Evolutionary conservation across 2,888 invertebrate genomes (phyloP), one percentile per base, ranked within the genome.

Genomic region (Ophion slaviceki): DNA sequence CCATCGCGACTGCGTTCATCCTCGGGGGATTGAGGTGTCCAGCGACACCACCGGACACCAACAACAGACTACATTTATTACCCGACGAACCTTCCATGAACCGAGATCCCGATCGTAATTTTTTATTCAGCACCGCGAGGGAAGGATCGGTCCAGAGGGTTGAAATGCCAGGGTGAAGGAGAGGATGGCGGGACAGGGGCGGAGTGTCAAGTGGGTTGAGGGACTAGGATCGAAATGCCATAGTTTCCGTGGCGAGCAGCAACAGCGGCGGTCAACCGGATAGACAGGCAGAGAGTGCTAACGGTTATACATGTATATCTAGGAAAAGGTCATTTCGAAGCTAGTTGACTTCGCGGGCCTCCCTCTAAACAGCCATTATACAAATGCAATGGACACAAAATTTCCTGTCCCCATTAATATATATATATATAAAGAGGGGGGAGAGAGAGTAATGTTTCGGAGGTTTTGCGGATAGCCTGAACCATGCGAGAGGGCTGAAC

Each of bases 401-500:
- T 53, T 14, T 14, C 5, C 53, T 3, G 14, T 53, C 53, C 14
- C 2, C 14, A 53, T 47, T 11, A 11, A 11, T 47, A 47, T 45
- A 45, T 45, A 45, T 45, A 45, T 45, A 45, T 45, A 24, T 24
- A 24, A 28, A 24, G 17, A 47, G 7, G 53, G 24, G 7, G 4
- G 7, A 10, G 67, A 67, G 11, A 28, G 40, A 70, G 28, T 53
- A 70, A 70, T 53, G 47, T 53, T 85, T 45, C 71, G 53, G 71
- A 66, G 75, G 82, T 85, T 85, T 85, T 85, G 85, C 79, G 84
- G 86, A 87, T 82, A 87, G 85, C 82, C 84, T 76, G 83, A 82
- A 62, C 77, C 59, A 67, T 75, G 82, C 78, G 81, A 81, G 71
- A 80, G 77, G 81, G 53, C 53, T 75, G 86, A 88, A 87, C 83